A percentile compares a stretch with the other conserved stretches of the same genome.
These are phyloP conservation scores for Coptodon rendalli DNA, from an alignment of 2,113 vertebrate genomes.

Conservation along the genomic window DNA sequence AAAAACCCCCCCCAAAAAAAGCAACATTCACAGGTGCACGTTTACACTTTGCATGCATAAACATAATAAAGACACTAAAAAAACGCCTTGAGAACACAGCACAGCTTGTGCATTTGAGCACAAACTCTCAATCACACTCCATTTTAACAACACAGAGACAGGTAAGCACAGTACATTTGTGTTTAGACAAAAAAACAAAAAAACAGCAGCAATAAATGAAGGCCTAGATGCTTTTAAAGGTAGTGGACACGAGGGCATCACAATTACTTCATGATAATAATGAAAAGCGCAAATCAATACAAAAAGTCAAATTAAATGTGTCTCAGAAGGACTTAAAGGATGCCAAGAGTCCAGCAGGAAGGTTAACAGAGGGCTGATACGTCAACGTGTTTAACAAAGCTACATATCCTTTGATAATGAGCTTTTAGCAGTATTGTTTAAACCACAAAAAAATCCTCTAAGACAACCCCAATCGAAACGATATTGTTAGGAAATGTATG, in stretches of 20 bases:
- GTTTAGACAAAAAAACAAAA: neutral
- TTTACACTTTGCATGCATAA: neutral
- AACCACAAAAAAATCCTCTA: neutral
- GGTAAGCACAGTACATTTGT: neutral
- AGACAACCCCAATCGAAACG: neutral
- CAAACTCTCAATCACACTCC: neutral
- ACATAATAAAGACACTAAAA: neutral
- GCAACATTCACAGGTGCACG: neutral
- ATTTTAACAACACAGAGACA: neutral
- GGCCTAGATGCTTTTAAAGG: neutral
- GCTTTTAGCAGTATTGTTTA: neutral
- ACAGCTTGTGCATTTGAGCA: neutral
- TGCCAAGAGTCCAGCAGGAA: constrained; percentile 12
- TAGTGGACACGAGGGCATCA: neutral
- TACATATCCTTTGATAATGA: constrained; percentile 8
- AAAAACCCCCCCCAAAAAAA: neutral
- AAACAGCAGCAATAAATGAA: neutral
- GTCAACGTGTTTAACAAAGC: constrained; percentile 8
- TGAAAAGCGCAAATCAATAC: neutral
- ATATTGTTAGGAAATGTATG: neutral
- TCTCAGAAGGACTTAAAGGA: neutral
- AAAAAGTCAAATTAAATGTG: neutral
- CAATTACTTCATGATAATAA: constrained; percentile 1
- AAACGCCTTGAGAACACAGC: neutral
- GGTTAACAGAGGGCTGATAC: neutral